Evolutionary conservation across 1,140 invertebrate genomes (phyloP).

Genomic region (Ooceraea biroi): DNA sequence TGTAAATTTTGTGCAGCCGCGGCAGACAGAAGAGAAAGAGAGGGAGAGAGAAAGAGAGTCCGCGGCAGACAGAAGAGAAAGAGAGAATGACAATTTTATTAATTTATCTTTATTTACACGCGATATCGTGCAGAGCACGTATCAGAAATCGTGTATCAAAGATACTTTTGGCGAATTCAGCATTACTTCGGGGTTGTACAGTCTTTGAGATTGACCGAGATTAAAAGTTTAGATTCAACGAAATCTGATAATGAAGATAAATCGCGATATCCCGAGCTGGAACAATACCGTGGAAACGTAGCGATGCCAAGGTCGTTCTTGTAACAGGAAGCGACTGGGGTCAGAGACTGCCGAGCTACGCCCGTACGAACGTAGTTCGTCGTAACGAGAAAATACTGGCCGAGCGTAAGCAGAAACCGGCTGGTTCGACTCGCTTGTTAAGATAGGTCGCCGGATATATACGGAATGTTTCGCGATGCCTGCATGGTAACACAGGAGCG

Average conservation of each 20-base stretch:
- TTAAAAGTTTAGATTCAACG: background rate
- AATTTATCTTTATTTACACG: background rate
- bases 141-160: background rate
- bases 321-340: conserved; percentile 69
- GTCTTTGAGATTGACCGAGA: background rate
- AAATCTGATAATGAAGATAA: conserved; percentile 37
- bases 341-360: conserved; percentile 63
- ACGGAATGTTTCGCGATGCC: background rate
- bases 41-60: too few species aligned
- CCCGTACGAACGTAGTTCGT: conserved; percentile 31
- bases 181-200: background rate
- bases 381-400: conserved; percentile 46
- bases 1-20: background rate
- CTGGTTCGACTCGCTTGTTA: conserved; percentile 42
- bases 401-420: conserved; percentile 57
- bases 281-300: conserved; percentile 57
- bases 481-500: background rate
- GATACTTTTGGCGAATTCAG: conserved; percentile 1
- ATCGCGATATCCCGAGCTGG: conserved; percentile 26
- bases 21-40: background rate
- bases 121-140: background rate
- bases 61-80: background rate
- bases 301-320: conserved; percentile 64
- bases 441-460: background rate
- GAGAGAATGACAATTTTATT: background rate